phyloP scores from a whole-genome alignment of 2,888 invertebrate genomes.

The Hanleya hanleyi region DNA sequence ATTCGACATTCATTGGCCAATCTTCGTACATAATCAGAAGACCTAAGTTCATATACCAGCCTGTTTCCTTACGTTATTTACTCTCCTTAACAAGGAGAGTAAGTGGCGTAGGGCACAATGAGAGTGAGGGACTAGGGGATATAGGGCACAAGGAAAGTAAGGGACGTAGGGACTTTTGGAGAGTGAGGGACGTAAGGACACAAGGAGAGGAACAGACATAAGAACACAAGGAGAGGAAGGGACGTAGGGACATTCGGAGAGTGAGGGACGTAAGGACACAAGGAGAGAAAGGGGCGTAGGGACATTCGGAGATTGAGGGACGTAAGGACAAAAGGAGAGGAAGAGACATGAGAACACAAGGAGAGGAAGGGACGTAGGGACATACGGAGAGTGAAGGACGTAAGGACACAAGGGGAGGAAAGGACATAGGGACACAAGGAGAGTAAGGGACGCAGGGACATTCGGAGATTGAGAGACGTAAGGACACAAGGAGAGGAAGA shows the following conservation, averaged over 20 bases:
- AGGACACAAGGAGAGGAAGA: neutral
- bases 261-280: no score
- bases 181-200: neutral
- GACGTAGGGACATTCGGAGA: no score
- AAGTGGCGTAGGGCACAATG: no score
- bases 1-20: no score
- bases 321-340: neutral
- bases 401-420: neutral
- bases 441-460: neutral
- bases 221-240: constrained; percentile 1
- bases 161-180: no score
- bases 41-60: no score
- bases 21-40: no score
- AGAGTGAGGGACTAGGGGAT: no score
- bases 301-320: no score
- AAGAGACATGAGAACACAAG: constrained; percentile 1
- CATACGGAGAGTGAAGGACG: neutral
- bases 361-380: neutral
- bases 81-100: no score
- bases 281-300: constrained; percentile 6
- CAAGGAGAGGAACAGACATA: neutral
- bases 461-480: neutral
- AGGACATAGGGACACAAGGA: neutral
- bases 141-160: no score
- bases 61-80: no score